Evolutionary conservation across 1,140 invertebrate genomes (phyloP).

Genomic region (Calephelis virginiensis): DNA sequence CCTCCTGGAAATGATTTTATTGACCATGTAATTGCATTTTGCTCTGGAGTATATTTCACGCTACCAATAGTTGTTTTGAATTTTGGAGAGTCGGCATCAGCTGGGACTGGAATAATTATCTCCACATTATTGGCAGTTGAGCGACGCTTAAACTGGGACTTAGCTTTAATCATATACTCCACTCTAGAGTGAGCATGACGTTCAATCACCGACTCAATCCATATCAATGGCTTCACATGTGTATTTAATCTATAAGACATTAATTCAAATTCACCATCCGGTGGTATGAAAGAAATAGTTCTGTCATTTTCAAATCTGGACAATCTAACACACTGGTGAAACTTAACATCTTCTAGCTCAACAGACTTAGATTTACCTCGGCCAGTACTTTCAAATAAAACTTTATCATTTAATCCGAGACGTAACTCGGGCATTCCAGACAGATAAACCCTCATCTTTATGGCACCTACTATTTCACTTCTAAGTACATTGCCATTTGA

Average conservation of each 20-base stretch:
- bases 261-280: slow-evolving; percentile 99
- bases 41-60: slow-evolving; percentile 98
- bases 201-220: slow-evolving; percentile 99
- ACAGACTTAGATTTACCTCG: slow-evolving; percentile 99
- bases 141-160: slow-evolving; percentile 98
- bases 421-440: slow-evolving; percentile 99
- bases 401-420: slow-evolving; percentile 98
- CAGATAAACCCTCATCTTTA: slow-evolving; percentile 99
- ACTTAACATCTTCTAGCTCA: slow-evolving; percentile 99
- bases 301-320: slow-evolving; percentile 99
- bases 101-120: slow-evolving; percentile 98
- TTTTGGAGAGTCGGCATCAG: slow-evolving; percentile 98
- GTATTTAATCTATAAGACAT: slow-evolving; percentile 99
- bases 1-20: slow-evolving; percentile 99
- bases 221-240: slow-evolving; percentile 98
- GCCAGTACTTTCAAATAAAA: slow-evolving; percentile 98
- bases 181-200: slow-evolving; percentile 98
- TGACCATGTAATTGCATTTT: slow-evolving; percentile 99
- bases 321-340: slow-evolving; percentile 99
- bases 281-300: slow-evolving; percentile 99
- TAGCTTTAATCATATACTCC: slow-evolving; percentile 99
- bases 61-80: slow-evolving; percentile 99
- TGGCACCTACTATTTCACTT: slow-evolving; percentile 99
- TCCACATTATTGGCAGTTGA: slow-evolving; percentile 99
- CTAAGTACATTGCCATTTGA: slow-evolving; percentile 98